Conservation (phyloP, 1,140 invertebrate genomes). For the Trachymyrmex septentrionalis region DNA sequence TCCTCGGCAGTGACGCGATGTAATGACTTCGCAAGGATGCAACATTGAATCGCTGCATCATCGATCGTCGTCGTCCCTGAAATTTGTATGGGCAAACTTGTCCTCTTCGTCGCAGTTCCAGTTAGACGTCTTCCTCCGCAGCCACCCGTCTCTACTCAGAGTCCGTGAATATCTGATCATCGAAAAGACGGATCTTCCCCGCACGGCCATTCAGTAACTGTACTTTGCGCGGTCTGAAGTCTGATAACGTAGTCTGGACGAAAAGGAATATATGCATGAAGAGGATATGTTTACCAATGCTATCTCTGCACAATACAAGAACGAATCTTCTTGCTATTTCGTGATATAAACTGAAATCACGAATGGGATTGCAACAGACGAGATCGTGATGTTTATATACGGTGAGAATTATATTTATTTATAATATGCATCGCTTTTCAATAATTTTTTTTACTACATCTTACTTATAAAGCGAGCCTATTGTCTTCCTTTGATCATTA, state of each 20-base stretch:
- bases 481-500: not conserved
- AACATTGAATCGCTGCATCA: constrained; percentile 57
- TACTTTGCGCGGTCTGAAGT: constrained; percentile 52
- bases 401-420: not conserved
- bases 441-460: not conserved
- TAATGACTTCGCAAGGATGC: constrained; percentile 59
- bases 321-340: constrained; percentile 25
- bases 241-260: constrained; percentile 64
- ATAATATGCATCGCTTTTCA: not conserved
- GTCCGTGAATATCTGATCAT: constrained; percentile 75
- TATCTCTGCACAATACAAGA: constrained; percentile 33
- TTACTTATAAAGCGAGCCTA: not conserved
- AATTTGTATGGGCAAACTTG: constrained; percentile 73
- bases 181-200: constrained; percentile 55
- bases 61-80: constrained; percentile 66
- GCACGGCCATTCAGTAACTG: constrained; percentile 59
- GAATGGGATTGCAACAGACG: constrained; percentile 1
- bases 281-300: constrained; percentile 46
- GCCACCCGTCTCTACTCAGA: constrained; percentile 58
- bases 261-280: constrained; percentile 47
- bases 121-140: constrained; percentile 46
- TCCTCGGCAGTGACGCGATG: constrained; percentile 32
- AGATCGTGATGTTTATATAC: not conserved
- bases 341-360: constrained; percentile 13
- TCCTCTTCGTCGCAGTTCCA: constrained; percentile 44